Base-by-base conservation (phyloP, 92 coral and sea anemone species). In the Phenganax stokvisi region DNA sequence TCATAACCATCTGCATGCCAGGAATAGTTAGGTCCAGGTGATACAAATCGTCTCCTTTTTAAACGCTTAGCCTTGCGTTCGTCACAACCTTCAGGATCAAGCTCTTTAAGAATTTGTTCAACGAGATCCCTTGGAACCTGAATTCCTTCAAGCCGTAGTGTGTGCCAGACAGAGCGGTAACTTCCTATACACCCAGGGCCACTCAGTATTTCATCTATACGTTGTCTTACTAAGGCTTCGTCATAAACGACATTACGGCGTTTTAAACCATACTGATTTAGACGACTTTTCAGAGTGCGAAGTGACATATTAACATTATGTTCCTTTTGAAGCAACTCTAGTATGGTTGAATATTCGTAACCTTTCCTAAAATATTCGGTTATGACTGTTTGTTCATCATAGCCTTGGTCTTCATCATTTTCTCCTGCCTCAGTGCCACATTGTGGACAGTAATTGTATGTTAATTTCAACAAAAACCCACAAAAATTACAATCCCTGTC, bases 1-100 rank as follows among this genome's bases (percentile, higher is more conserved):
- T 84, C 87, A 58, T 84, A 84, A 7, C 87, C 83, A 84, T 84
- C 87, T 8, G 47, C 67, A 77, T 84, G 87, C 87, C 87, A 84
- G 25, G 74, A 76, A 52, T 54, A 73, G 71, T 77, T 84, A 77
- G 79, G 83, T 9, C 83, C 87, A 77, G 83, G 81, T 15, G 47
- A 25, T 56, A 56, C 64, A 73, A 54, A 77, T 55, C 67, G 67
- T 57, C 87, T 55, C 53, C 87, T 78, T 61, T 73, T 83, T 61
- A 83, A 73, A 29, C 85, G 85, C 55, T 66, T 54, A 51, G 85
- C 80, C 71, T 56, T 67, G 73, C 85, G 6, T 51, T 72, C 53
- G 64, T 75, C 58, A 17, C 85, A 62, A 47, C 87, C 87, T 57
- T 51, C 87, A 0, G 87, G 87, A 84, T 84, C 87, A 76, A 84